phyloP scores from a whole-genome alignment of 1,140 invertebrate genomes.

The Diprion similis region DNA sequence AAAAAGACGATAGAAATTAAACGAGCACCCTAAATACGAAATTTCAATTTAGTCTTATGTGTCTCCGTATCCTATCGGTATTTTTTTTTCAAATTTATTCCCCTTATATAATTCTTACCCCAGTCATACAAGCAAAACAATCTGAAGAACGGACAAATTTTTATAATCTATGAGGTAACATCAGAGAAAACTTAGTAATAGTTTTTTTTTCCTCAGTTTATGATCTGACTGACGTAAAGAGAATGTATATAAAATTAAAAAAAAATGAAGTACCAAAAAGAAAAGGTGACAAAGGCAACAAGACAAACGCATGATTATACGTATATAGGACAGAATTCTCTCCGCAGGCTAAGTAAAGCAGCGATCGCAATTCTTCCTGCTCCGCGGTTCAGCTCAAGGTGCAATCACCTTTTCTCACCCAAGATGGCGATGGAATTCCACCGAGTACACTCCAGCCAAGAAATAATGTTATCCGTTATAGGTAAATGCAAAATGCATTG shows the following conservation, averaged over 20 bases:
- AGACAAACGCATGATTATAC: not conserved
- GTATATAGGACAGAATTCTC: not conserved
- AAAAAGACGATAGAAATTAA: too few species aligned
- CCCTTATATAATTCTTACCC: conserved; percentile 27
- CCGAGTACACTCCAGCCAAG: conserved; percentile 44
- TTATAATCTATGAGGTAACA: too few species aligned
- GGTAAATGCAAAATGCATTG: not conserved
- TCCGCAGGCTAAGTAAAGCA: not conserved
- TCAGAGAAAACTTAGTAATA: too few species aligned
- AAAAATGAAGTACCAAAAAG: not conserved
- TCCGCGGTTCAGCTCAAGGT: conserved; percentile 40
- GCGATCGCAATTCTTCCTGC: not conserved
- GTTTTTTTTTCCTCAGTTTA: too few species aligned
- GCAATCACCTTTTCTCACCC: conserved; percentile 44
- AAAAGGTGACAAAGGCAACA: too few species aligned
- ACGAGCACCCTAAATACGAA: too few species aligned
- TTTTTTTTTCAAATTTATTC: conserved; percentile 16
- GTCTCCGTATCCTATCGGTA: too few species aligned
- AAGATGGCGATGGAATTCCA: conserved; percentile 46
- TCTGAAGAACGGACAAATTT: too few species aligned
- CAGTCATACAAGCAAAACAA: not conserved
- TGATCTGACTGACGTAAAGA: too few species aligned
- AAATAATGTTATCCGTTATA: conserved; percentile 37
- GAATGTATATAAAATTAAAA: too few species aligned
- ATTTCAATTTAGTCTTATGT: too few species aligned